Conservation (phyloP, 92 coral and sea anemone genomes). For the Phymanthus crucifer region DNA sequence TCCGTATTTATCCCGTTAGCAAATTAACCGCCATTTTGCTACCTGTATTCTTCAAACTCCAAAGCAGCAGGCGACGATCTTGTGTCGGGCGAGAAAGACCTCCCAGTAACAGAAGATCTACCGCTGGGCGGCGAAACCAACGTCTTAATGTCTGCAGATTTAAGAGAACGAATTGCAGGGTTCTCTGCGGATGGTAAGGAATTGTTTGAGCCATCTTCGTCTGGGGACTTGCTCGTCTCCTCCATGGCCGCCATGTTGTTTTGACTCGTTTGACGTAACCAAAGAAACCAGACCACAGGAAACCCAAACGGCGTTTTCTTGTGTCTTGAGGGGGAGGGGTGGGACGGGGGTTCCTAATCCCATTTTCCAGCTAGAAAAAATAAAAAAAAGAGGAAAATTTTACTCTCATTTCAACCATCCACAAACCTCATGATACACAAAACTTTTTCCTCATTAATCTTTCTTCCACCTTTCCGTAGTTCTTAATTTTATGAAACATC, state of each 20-base stretch:
- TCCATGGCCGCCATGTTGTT: conserved; percentile 68
- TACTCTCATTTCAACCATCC: too few species aligned
- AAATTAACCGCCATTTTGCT: neutral
- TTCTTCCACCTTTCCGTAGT: too few species aligned
- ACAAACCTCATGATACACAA: too few species aligned
- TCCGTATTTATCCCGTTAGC: neutral
- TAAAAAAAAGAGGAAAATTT: too few species aligned
- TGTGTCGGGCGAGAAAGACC: conserved; percentile 42
- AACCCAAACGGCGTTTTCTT: conserved; percentile 4
- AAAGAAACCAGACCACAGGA: conserved; percentile 25
- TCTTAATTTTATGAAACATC: too few species aligned
- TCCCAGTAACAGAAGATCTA: conserved; percentile 14
- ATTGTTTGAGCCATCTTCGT: conserved; percentile 13
- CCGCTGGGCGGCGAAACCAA: conserved; percentile 32
- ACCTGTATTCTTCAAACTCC: conserved; percentile 80
- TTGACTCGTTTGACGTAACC: conserved; percentile 30
- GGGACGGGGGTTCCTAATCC: too few species aligned
- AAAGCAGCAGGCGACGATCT: conserved; percentile 42
- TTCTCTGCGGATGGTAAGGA: conserved; percentile 45
- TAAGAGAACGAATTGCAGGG: conserved; percentile 30
- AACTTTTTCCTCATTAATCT: too few species aligned
- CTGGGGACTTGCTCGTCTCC: neutral
- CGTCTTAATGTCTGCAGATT: conserved; percentile 16
- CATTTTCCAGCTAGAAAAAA: too few species aligned
- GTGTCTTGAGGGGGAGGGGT: too few species aligned